Evolutionary conservation across 2,888 invertebrate genomes (phyloP).

Genomic region (Portevinia maculata): DNA sequence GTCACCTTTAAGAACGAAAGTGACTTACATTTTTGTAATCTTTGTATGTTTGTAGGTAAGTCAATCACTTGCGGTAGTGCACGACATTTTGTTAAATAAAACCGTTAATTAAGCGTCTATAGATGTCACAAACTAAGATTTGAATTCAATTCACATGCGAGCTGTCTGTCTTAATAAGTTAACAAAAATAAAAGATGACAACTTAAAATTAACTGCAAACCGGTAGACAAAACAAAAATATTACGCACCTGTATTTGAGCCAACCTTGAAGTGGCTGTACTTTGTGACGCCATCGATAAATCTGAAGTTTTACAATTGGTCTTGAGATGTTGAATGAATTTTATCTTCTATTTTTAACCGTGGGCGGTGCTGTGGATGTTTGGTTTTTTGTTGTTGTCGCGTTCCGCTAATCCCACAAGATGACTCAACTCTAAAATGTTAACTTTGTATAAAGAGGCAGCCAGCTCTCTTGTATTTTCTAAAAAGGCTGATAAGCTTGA

Average conservation of each 20-base stretch:
- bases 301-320: conserved; percentile 61
- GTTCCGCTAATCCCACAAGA: conserved; percentile 15
- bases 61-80: conserved; percentile 11
- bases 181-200: background rate
- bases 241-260: conserved; percentile 83
- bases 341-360: conserved; percentile 41
- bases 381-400: conserved; percentile 12
- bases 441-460: conserved; percentile 39
- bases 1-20: too few species aligned
- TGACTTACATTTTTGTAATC: too few species aligned
- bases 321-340: conserved; percentile 45
- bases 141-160: too few species aligned
- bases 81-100: background rate
- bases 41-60: background rate
- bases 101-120: background rate
- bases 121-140: background rate
- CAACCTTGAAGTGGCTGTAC: conserved; percentile 81
- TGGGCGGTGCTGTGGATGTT: conserved; percentile 45
- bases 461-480: conserved; percentile 19
- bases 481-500: conserved; percentile 53
- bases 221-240: conserved; percentile 56
- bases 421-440: conserved; percentile 58
- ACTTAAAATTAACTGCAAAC: conserved; percentile 12
- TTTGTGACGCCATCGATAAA: conserved; percentile 82
- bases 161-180: background rate